phyloP scores from a whole-genome alignment of 2,797 vertebrate species.

The Alfaro cultratus region DNA sequence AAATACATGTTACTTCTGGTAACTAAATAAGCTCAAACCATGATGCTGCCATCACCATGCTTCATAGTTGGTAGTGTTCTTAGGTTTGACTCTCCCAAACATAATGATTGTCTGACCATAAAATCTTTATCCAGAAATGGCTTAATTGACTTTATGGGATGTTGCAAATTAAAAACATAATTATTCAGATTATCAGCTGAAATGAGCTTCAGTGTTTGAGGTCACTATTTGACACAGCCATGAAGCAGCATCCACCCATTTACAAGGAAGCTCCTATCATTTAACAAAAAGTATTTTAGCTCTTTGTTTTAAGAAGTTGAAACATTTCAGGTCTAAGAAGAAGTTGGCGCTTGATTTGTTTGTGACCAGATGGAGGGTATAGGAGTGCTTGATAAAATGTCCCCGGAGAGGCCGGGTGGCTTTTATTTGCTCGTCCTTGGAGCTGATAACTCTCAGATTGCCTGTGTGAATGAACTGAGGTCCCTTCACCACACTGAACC shows the following conservation, averaged over 20 bases:
- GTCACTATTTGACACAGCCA: constrained; percentile 21
- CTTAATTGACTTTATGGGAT: neutral
- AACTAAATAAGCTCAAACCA: neutral
- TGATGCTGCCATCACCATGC: neutral
- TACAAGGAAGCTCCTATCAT: neutral
- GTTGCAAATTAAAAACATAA: neutral
- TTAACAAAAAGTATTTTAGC: neutral
- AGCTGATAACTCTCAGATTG: constrained; percentile 83
- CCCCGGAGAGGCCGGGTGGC: constrained; percentile 65
- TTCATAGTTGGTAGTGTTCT: neutral
- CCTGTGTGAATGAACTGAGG: constrained; percentile 85
- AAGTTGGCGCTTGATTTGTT: constrained; percentile 75
- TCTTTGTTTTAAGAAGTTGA: neutral
- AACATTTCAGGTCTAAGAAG: constrained; percentile 25
- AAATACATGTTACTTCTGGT: neutral
- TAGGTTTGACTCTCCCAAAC: neutral
- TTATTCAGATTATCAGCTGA: neutral
- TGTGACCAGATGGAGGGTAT: constrained; percentile 66
- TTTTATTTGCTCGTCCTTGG: constrained; percentile 87
- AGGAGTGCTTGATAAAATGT: constrained; percentile 81
- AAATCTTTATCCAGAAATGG: neutral
- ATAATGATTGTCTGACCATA: neutral
- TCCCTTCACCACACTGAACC: constrained; percentile 78
- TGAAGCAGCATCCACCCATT: neutral
- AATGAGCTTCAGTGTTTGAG: constrained; percentile 3